phyloP scores from a whole-genome alignment of 1,140 invertebrate genomes.

The Aphelenchoides besseyi region DNA sequence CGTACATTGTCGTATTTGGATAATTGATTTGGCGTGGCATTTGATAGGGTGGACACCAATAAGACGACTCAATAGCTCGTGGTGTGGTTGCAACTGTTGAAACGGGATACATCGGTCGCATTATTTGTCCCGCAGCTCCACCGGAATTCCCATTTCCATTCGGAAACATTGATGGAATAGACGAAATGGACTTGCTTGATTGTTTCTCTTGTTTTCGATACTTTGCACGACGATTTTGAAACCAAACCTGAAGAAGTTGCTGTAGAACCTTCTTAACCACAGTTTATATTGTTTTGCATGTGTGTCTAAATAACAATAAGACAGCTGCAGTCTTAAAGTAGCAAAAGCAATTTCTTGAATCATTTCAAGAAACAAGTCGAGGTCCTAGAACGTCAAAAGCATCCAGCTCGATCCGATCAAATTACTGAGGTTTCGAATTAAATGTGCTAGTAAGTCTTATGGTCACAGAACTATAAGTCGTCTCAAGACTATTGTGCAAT shows the following conservation, averaged over 20 bases:
- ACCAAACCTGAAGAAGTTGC: conserved; percentile 48
- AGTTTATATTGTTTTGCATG: too few relatives aligned
- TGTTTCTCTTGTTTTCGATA: conserved; percentile 52
- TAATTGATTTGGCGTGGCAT: conserved; percentile 48
- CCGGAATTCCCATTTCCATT: conserved; percentile 19
- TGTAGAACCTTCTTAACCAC: too few relatives aligned
- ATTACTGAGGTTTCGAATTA: too few relatives aligned
- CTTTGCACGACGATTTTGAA: conserved; percentile 51
- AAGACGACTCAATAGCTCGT: conserved; percentile 27
- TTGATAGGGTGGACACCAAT: conserved; percentile 39
- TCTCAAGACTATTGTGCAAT: too few relatives aligned
- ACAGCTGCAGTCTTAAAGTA: too few relatives aligned
- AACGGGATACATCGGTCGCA: conserved; percentile 29
- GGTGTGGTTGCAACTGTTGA: background rate
- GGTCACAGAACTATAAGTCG: too few relatives aligned
- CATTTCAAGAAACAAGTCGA: too few relatives aligned
- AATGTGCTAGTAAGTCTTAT: too few relatives aligned
- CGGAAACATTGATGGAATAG: conserved; percentile 7
- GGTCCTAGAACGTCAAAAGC: too few relatives aligned
- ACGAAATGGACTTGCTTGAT: conserved; percentile 35
- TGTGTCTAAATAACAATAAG: too few relatives aligned
- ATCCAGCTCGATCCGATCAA: too few relatives aligned
- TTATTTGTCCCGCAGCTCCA: conserved; percentile 22
- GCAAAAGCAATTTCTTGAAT: too few relatives aligned
- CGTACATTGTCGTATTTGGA: conserved; percentile 43